Evolutionary conservation across 2,113 vertebrate species (phyloP), one percentile per base, ranked within the genome.

Genomic region (Silurus meridionalis): DNA sequence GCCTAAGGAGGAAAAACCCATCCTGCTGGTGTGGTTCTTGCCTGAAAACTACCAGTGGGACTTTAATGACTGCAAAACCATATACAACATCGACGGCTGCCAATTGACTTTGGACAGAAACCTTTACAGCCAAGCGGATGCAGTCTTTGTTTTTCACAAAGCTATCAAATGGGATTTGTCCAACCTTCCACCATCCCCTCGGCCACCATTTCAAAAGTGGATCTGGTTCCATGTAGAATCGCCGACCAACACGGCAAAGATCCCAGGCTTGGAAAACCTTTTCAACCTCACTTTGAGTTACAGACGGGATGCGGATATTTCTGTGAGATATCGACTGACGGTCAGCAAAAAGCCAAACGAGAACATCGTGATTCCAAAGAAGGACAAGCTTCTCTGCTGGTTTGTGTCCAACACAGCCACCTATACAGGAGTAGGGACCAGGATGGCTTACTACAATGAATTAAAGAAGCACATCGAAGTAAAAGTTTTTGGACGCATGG

Each of bases 141-240:
- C 94, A 0, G 95, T 97, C 82, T 91, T 97, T 66, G 94, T 97
- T 69, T 96, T 96, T n/a, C 93, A 97, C 90, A 94, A 94, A 85
- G 94, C 96, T 58, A 97, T 97, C 69, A 94, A 89, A 6, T 95
- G 95, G 90, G 95, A 97, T 91, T 91, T 96, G 78, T 94, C 95
- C 64, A 97, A 97, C 85, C 95, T 97, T 90, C 96, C 96, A 90
- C 94, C 92, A 83, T 94, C 95, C 84, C 92, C 93, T 3, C 95
- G 96, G 81, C 93, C 96, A 55, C 92, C 93, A 0, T 96, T 97
- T 91, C 96, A 97, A 91, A 97, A 95, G 85, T 97, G 96, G 97
- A 96, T 97, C 90, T 97, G 96, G 96, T 96, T 97, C 90, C 97
- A 97, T 86, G 83, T 96, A 87, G 96, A 97, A 90, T 95, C 96